Evolutionary conservation across 1,140 invertebrate species (phyloP).

Genomic region (Ooceraea biroi): DNA sequence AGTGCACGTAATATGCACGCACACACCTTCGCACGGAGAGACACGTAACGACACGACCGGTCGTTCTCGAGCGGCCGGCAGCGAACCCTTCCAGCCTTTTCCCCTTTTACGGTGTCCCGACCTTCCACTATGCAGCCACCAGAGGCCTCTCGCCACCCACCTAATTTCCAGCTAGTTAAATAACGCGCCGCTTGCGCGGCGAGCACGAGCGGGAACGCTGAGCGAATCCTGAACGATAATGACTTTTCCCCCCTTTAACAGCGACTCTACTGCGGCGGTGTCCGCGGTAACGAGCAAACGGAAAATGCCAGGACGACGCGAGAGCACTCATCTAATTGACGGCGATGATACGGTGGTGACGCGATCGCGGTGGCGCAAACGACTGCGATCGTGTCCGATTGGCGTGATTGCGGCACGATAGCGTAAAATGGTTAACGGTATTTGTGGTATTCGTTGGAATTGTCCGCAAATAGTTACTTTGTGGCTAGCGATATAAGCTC

Average conservation of each 20-base stretch:
- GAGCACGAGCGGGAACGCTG: constrained; percentile 60
- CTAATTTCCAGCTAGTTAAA: constrained; percentile 67
- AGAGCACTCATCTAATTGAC: constrained; percentile 40
- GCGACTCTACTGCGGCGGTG: constrained; percentile 23
- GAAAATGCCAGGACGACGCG: constrained; percentile 12
- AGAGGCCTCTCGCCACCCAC: constrained; percentile 29
- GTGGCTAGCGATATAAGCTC: background rate
- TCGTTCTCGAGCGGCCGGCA: constrained; percentile 48
- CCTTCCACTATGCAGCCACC: constrained; percentile 32
- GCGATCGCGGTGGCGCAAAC: constrained; percentile 28
- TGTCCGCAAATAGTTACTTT: constrained; percentile 11
- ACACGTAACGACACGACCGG: constrained; percentile 39
- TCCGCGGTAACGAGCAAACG: constrained; percentile 30
- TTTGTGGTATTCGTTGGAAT: constrained; percentile 2
- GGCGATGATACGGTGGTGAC: constrained; percentile 27
- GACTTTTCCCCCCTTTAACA: constrained; percentile 67
- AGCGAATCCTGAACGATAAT: constrained; percentile 60
- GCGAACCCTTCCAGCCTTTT: constrained; percentile 49
- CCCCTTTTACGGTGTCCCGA: constrained; percentile 70
- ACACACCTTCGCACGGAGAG: background rate
- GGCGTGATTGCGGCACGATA: constrained; percentile 16
- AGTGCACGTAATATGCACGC: background rate
- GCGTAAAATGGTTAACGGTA: constrained; percentile 24
- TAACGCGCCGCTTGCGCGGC: constrained; percentile 40
- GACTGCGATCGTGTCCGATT: constrained; percentile 1